Conservation (phyloP, 2,797 vertebrate genomes). For the Galago senegalensis region DNA sequence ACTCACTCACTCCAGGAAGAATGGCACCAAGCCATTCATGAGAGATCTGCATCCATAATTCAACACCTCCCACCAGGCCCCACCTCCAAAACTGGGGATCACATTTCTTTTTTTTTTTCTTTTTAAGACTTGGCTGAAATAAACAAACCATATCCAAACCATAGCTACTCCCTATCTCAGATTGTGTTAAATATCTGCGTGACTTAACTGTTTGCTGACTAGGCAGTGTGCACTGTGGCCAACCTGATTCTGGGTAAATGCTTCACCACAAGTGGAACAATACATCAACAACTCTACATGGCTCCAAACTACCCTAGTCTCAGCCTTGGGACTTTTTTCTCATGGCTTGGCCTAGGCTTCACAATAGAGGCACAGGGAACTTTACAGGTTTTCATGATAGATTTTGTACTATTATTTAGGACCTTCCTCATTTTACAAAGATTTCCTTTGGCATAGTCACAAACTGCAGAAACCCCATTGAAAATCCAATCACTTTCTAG, state of each 20-base stretch:
- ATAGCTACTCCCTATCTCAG: neutral
- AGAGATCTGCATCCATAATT: too few relatives aligned
- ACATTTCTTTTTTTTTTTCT: too few relatives aligned
- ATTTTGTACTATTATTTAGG: neutral
- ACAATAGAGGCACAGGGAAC: neutral
- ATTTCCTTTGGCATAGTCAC: neutral
- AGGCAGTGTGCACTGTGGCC: neutral
- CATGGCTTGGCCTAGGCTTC: neutral
- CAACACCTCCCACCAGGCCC: too few relatives aligned
- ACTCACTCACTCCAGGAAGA: too few relatives aligned
- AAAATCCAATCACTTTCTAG: neutral
- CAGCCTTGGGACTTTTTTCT: neutral
- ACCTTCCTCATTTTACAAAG: neutral
- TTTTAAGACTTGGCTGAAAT: too few relatives aligned
- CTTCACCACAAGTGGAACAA: neutral
- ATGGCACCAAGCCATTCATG: too few relatives aligned
- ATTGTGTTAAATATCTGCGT: neutral
- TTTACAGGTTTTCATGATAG: neutral
- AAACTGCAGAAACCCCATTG: neutral
- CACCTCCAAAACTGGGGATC: too few relatives aligned
- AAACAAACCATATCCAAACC: too few relatives aligned
- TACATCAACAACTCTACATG: neutral
- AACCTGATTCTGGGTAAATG: neutral
- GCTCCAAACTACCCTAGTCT: neutral
- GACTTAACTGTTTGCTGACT: neutral